Conservation (phyloP, 2,113 vertebrate genomes). For the Zosterops japonicus region DNA sequence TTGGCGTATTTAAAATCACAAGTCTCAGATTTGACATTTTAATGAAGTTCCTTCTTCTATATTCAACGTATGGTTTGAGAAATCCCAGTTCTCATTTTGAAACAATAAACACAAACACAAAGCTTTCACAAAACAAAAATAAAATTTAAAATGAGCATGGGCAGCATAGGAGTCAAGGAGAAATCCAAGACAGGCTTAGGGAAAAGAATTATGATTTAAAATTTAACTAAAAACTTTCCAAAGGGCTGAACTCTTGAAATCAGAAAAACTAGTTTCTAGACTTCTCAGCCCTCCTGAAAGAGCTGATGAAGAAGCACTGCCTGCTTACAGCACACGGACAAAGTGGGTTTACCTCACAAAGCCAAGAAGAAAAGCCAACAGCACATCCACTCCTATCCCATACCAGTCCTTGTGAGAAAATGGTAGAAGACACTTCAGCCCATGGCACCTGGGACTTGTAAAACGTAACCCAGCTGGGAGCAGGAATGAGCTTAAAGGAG, state of each 20-base stretch:
- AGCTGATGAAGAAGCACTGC: not conserved
- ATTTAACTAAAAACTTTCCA: not conserved
- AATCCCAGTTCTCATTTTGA: not conserved
- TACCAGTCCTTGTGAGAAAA: not conserved
- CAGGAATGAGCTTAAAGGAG: not conserved
- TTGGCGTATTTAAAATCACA: not conserved
- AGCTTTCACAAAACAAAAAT: not conserved
- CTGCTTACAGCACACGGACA: not conserved
- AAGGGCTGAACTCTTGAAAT: not conserved
- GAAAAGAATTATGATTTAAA: not conserved
- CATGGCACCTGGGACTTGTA: fast-evolving
- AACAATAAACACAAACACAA: not conserved
- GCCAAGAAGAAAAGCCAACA: not conserved
- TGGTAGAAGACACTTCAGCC: not conserved
- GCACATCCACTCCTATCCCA: fast-evolving
- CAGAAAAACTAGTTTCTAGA: not conserved
- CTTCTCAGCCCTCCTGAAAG: not conserved
- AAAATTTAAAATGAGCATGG: not conserved
- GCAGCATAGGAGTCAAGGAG: not conserved
- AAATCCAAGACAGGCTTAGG: not conserved
- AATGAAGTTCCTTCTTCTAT: not conserved
- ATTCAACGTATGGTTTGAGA: not conserved
- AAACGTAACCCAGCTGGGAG: not conserved
- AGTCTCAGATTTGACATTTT: not conserved
- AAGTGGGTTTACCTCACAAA: not conserved